A percentile compares a stretch with the other conserved stretches of the same genome.
These are phyloP conservation scores for Leucosticte australis DNA, from an alignment of 2,113 vertebrate species.

Conservation along the genomic window DNA sequence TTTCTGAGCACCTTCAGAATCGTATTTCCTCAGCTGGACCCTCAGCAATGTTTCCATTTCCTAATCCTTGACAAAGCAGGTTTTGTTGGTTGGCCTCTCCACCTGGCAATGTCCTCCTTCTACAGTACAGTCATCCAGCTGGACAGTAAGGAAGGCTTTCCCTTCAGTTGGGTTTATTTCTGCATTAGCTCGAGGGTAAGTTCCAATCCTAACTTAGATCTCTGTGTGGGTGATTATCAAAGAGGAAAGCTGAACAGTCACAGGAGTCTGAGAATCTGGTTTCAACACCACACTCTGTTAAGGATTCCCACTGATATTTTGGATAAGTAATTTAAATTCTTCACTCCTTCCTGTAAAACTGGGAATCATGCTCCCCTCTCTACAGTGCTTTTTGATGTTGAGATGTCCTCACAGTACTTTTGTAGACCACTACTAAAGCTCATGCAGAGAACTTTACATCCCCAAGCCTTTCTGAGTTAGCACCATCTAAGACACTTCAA, in stretches of 20 bases:
- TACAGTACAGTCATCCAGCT: not conserved
- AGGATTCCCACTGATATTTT: not conserved
- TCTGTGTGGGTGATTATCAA: not conserved
- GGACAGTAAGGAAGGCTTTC: not conserved
- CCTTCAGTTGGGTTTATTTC: not conserved
- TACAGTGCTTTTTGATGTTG: not conserved
- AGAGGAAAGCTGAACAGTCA: not conserved
- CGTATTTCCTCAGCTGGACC: not conserved
- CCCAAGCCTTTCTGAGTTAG: not conserved
- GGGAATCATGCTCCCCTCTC: not conserved
- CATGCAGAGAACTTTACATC: not conserved
- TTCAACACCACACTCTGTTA: not conserved
- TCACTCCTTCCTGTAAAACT: not conserved
- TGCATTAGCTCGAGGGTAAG: not conserved
- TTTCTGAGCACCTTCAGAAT: not conserved
- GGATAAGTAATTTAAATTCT: not conserved
- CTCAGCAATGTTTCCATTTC: not conserved
- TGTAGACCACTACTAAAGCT: not conserved
- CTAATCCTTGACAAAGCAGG: not conserved
- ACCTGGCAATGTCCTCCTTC: not conserved
- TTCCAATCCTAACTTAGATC: not conserved
- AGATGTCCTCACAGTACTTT: not conserved
- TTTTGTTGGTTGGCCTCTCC: not conserved
- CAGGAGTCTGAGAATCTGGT: not conserved
- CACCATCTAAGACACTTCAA: conserved; percentile 28